A percentile compares a stretch with the other conserved stretches of the same genome.
These are phyloP conservation scores for Creontiades dilutus DNA, from an alignment of 2,888 invertebrate species.

Conservation along the genomic window DNA sequence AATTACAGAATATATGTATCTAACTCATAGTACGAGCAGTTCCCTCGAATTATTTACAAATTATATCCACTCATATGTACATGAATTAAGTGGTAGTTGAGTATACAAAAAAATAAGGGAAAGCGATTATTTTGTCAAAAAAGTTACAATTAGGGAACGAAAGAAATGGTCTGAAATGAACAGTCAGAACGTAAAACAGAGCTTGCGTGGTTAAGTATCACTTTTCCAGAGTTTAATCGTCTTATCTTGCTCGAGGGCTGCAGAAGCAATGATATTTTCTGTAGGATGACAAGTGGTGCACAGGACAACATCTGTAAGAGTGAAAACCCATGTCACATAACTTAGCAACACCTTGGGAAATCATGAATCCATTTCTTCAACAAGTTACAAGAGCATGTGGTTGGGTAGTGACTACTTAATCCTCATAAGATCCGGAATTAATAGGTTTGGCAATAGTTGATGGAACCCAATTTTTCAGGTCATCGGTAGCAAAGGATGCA, in stretches of 20 bases:
- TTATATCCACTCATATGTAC: conserved; percentile 5
- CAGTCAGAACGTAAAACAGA: not conserved
- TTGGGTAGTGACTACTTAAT: not conserved
- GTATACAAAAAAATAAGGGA: not conserved
- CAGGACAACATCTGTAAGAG: conserved; percentile 88
- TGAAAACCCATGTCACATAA: not conserved
- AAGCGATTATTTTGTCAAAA: not conserved
- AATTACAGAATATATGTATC: conserved; percentile 22
- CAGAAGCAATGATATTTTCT: conserved; percentile 99
- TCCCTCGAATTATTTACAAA: conserved; percentile 9
- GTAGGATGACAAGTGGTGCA: conserved; percentile 99
- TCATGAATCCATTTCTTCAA: not conserved
- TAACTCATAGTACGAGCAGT: not conserved
- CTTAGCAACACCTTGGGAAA: not conserved
- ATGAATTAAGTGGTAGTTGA: not conserved
- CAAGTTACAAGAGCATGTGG: not conserved
- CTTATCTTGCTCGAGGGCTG: conserved; percentile 98
- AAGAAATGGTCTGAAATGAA: not conserved
- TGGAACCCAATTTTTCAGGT: no score
- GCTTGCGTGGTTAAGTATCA: conserved; percentile 81
- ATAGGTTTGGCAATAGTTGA: no score
- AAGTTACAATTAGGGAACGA: not conserved
- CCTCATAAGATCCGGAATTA: not conserved
- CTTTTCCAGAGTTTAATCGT: conserved; percentile 99
- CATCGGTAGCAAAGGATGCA: no score